phyloP scores from a whole-genome alignment of 1,140 invertebrate genomes.

The Lanistes nyassanus region DNA sequence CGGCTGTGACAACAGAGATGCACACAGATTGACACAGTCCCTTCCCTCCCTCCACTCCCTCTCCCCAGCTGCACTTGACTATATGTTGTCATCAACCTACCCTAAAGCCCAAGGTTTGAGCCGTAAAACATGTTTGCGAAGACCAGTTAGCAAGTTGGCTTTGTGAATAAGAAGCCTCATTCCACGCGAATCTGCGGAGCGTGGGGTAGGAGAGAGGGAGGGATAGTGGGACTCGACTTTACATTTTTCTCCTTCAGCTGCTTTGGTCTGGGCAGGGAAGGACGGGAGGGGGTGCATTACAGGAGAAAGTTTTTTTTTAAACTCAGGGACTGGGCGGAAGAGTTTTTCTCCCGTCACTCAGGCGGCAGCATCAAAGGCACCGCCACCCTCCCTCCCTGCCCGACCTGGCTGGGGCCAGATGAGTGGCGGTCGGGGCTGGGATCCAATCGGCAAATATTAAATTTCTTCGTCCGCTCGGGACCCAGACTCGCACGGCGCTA shows the following conservation, averaged over 20 bases:
- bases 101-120: too few species aligned
- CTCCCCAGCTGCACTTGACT: too few species aligned
- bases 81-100: too few species aligned
- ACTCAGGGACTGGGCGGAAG: not conserved
- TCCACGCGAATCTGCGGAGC: too few species aligned
- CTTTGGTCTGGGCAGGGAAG: not conserved
- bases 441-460: conserved; percentile 14
- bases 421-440: not conserved
- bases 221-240: not conserved
- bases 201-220: conserved; percentile 5
- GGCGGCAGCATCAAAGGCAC: conserved; percentile 17
- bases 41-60: too few species aligned
- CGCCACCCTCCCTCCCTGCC: conserved; percentile 9
- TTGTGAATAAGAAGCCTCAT: too few species aligned
- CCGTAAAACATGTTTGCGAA: too few species aligned
- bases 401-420: not conserved
- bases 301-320: not conserved
- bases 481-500: not conserved
- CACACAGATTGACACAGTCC: too few species aligned
- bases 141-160: too few species aligned
- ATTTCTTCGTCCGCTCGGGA: conserved; percentile 5
- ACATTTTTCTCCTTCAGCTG: too few species aligned
- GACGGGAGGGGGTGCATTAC: not conserved
- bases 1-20: too few species aligned
- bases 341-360: conserved; percentile 19